A percentile compares a stretch with the other conserved stretches of the same genome.
phyloP scores from a whole-genome alignment of 2,113 vertebrate species.

The Capreolus pygargus region DNA sequence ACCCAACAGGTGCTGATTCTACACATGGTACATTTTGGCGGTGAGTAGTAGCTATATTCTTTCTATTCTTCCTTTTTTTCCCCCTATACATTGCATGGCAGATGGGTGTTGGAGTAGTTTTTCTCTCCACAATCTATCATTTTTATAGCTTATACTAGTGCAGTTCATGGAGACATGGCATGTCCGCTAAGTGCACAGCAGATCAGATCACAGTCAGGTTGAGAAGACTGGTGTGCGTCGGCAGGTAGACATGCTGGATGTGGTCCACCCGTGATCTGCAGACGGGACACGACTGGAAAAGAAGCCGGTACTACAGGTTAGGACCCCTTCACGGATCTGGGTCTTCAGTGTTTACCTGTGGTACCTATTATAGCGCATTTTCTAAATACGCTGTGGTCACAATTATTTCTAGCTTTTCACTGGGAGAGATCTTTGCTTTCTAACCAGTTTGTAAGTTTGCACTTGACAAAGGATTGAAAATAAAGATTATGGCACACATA shows the following conservation, averaged over 20 bases:
- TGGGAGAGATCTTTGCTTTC: neutral
- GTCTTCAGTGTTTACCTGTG: rapidly evolving
- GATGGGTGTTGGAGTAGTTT: slow-evolving; percentile 63
- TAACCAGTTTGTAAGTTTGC: neutral
- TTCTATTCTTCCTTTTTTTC: neutral
- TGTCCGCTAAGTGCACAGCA: neutral
- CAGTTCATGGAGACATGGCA: slow-evolving; percentile 69
- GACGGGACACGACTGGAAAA: slow-evolving; percentile 90
- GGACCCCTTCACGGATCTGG: rapidly evolving
- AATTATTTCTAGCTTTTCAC: neutral
- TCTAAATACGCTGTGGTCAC: neutral
- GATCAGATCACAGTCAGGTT: slow-evolving; percentile 88
- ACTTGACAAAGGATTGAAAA: neutral
- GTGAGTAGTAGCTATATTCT: neutral
- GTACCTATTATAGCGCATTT: neutral
- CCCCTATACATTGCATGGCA: slow-evolving; percentile 13
- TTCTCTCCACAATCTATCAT: slow-evolving; percentile 72
- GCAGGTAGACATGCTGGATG: slow-evolving; percentile 96
- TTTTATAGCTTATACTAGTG: slow-evolving; percentile 72
- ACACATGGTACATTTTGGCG: neutral
- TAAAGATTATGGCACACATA: neutral
- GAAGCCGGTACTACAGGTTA: neutral
- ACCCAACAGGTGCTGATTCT: neutral
- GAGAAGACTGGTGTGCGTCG: slow-evolving; percentile 96
- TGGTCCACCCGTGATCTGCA: slow-evolving; percentile 94